A percentile compares a stretch with the other conserved stretches of the same genome.
These are phyloP conservation scores for Xestia ashworthii DNA, from an alignment of 2,888 invertebrate species.

Conservation along the genomic window DNA sequence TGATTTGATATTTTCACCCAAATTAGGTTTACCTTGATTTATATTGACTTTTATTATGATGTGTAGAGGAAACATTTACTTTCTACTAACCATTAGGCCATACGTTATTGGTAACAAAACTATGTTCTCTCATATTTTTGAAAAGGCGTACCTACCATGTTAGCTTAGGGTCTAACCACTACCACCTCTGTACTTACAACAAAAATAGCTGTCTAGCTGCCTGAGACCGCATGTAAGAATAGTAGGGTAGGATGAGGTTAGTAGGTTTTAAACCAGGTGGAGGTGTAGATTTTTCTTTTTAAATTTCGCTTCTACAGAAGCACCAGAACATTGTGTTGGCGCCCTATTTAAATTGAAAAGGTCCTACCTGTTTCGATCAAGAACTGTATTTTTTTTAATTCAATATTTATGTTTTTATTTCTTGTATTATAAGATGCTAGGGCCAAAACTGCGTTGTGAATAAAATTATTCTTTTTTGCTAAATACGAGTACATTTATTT, in stretches of 20 bases:
- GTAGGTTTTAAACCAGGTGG: background rate
- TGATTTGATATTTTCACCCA: background rate
- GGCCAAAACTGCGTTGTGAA: background rate
- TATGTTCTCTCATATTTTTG: background rate
- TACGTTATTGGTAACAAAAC: background rate
- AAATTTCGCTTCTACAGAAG: background rate
- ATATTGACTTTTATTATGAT: background rate
- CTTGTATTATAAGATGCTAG: background rate
- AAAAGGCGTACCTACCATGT: background rate
- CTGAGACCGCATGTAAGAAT: background rate
- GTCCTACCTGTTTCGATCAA: background rate
- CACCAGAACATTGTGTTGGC: background rate
- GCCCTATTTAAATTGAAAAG: background rate
- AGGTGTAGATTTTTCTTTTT: background rate
- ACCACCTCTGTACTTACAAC: background rate
- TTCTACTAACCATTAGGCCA: background rate
- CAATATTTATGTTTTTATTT: background rate
- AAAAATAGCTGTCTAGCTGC: too few relatives aligned
- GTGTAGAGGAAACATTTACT: background rate
- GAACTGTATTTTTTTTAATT: background rate
- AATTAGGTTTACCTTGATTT: background rate
- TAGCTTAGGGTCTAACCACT: background rate
- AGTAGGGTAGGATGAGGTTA: background rate
- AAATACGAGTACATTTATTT: constrained; percentile 1
- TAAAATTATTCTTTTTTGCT: background rate